These are phyloP conservation scores for Helicoverpa armigera DNA, from an alignment of 1,140 invertebrate species.

Conservation along the genomic window DNA sequence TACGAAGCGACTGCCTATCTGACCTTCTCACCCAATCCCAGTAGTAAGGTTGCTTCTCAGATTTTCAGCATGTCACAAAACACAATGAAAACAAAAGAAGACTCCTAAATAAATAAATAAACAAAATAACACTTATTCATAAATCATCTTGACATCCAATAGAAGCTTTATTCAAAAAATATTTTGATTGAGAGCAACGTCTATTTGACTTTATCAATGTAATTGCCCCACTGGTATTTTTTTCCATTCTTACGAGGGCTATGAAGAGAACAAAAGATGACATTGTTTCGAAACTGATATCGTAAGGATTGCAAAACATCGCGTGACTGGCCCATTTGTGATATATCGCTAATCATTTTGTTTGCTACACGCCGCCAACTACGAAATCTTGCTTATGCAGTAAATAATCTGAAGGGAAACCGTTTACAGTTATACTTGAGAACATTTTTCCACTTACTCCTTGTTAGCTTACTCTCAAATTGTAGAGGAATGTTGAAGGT, in stretches of 20 bases:
- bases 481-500: not conserved
- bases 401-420: slow-evolving; percentile 1
- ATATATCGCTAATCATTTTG: slow-evolving; percentile 67
- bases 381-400: slow-evolving; percentile 48
- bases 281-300: slow-evolving; percentile 45
- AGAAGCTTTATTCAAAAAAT: not conserved
- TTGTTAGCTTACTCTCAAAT: slow-evolving; percentile 17
- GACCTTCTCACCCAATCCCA: too few species aligned
- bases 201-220: not conserved
- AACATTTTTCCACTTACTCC: slow-evolving; percentile 23
- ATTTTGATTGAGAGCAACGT: not conserved
- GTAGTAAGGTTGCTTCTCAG: too few species aligned
- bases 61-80: too few species aligned
- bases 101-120: too few species aligned
- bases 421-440: slow-evolving; percentile 41
- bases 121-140: not conserved
- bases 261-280: slow-evolving; percentile 51
- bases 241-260: slow-evolving; percentile 16
- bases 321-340: slow-evolving; percentile 66
- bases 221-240: slow-evolving; percentile 23
- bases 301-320: slow-evolving; percentile 53
- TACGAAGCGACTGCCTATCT: too few species aligned
- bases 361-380: slow-evolving; percentile 55
- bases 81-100: too few species aligned
- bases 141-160: not conserved